Base-by-base conservation (phyloP, 2,797 vertebrate genomes). In the Intellagama lesueurii region DNA sequence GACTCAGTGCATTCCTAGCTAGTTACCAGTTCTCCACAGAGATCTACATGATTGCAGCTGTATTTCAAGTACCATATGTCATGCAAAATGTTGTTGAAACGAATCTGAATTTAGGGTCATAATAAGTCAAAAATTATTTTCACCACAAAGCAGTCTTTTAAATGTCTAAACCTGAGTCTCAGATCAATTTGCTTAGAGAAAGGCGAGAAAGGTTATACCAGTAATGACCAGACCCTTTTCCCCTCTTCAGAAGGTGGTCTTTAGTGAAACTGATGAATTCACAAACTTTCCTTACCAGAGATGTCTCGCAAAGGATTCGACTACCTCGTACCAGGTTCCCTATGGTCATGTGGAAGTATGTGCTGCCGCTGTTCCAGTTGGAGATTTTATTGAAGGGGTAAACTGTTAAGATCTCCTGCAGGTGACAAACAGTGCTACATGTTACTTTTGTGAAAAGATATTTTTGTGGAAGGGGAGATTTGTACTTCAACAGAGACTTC, bases 331-430 rank as follows among this genome's bases (percentile, higher is more conserved):
- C 97, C 92, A 99, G 96, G 93, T 95, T 98, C 70, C 98, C 99
- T 49, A 98, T 92, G 0, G 97, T 98, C 98, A 99, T 98, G 95
- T 99, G 99, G 90, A 99, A 99, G 92, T 99, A 99, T 0, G 99
- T 99, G 95, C 98, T 99, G 17, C 99, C 99, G 32, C 99, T 99
- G 97, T 98, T 98, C 99, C 99, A 99, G 90, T 97, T 99, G 83
- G 98, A 98, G 24, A 99, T 98, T 95, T 98, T 98, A 94, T 98
- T 99, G 94, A 98, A 98, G 0, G 98, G 97, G 91, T 99, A 98
- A 89, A 95, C 97, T 7, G 93, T 97, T 91, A 99, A 96, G 92
- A 98, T 96, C 2, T 98, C 98, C 99, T 99, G 95, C 0, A 93
- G 91, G 60, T 9, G 88, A 83, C 92, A 83, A 89, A 28, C 91